A percentile compares a stretch with the other conserved stretches of the same genome.
These are phyloP conservation scores for Drosophila orena DNA, from an alignment of 1,140 invertebrate species.

Conservation along the genomic window DNA sequence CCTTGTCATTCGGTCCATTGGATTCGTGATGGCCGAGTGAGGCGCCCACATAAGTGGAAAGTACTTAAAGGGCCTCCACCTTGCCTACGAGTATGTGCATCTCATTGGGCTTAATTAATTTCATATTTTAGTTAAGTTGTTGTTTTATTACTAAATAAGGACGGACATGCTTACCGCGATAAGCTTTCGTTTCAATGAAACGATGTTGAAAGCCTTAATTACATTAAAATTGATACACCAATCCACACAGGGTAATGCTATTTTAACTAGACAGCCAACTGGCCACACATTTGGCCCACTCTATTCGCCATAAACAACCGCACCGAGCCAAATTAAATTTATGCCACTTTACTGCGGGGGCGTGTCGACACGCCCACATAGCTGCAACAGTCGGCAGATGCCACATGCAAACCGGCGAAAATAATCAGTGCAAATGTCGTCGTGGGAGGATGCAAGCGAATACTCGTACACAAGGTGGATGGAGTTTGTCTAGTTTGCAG, in stretches of 20 bases:
- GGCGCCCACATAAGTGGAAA: neutral
- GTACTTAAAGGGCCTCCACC: neutral
- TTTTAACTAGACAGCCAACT: constrained; percentile 26
- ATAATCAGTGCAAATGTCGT: constrained; percentile 44
- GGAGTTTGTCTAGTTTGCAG: constrained; percentile 18
- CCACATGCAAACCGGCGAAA: constrained; percentile 38
- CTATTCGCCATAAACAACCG: constrained; percentile 10
- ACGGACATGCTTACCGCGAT: too few species aligned
- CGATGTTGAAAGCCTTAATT: constrained; percentile 20
- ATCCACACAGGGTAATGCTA: constrained; percentile 23
- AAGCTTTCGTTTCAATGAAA: too few species aligned
- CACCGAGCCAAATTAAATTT: constrained; percentile 40
- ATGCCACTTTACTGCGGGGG: constrained; percentile 33
- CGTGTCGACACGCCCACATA: constrained; percentile 32
- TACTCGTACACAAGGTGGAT: constrained; percentile 2
- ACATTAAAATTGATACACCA: constrained; percentile 11
- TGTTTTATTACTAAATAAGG: too few species aligned
- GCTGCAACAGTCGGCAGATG: constrained; percentile 25
- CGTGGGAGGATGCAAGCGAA: neutral
- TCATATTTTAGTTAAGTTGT: neutral
- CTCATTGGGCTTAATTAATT: neutral
- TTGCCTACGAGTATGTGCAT: neutral
- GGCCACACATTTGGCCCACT: constrained; percentile 2
- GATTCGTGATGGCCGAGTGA: constrained; percentile 1
- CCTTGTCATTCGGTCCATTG: constrained; percentile 40